Conservation (phyloP, 2,113 vertebrate species). For the Accipiter virgatus region DNA sequence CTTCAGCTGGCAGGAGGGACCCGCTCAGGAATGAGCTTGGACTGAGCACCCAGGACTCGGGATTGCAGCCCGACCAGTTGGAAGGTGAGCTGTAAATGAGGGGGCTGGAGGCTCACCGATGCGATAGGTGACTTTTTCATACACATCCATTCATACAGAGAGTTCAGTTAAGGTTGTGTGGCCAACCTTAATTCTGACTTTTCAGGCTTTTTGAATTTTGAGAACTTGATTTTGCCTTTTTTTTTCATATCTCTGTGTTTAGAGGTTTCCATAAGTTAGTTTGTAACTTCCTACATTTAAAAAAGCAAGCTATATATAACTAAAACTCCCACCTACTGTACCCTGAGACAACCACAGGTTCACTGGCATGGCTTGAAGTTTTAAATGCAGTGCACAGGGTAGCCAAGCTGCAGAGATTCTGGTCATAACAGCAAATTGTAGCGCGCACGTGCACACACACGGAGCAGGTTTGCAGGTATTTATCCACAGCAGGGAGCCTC, state of each 20-base stretch:
- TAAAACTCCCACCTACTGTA: not conserved
- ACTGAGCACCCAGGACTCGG: not conserved
- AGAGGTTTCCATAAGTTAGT: not conserved
- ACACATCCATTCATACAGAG: not conserved
- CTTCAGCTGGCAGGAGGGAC: not conserved
- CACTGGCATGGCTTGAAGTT: not conserved
- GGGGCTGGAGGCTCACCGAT: not conserved
- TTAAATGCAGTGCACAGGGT: not conserved
- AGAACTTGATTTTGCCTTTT: not conserved
- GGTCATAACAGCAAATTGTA: not conserved
- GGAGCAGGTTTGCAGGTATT: not conserved
- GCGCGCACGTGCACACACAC: fast-evolving
- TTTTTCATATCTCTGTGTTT: not conserved
- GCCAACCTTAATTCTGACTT: not conserved
- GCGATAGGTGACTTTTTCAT: not conserved
- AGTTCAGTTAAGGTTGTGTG: not conserved
- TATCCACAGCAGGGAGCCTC: not conserved
- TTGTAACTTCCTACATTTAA: not conserved
- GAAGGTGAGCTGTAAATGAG: not conserved
- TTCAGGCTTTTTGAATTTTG: not conserved
- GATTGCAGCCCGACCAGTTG: not conserved
- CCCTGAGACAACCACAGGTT: not conserved
- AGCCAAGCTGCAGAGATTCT: not conserved
- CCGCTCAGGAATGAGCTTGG: not conserved
- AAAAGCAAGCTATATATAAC: not conserved